Conservation (phyloP, 2,113 vertebrate genomes). For the Acrocephalus kingi region DNA sequence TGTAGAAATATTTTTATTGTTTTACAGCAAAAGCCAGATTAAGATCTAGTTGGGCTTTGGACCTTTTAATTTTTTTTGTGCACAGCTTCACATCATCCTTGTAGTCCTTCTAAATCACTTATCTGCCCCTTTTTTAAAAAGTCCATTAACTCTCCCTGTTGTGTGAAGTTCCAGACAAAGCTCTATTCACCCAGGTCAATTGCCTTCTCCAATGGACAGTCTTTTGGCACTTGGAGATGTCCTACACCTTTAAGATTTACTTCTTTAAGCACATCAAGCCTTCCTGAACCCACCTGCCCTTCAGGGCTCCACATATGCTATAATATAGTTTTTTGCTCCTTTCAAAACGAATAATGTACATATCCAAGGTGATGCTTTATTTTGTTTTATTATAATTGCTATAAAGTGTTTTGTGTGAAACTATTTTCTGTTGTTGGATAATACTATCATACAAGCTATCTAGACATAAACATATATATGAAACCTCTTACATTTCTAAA, state of each 20-base stretch:
- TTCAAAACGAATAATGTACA: background rate
- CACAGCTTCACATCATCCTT: background rate
- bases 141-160: background rate
- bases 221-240: rapidly evolving
- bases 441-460: background rate
- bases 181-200: background rate
- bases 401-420: background rate
- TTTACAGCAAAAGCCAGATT: background rate
- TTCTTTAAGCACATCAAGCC: background rate
- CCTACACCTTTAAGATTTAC: background rate
- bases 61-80: background rate
- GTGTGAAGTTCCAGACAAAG: background rate
- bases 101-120: background rate
- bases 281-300: background rate
- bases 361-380: background rate
- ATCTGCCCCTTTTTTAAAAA: background rate
- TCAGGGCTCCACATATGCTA: background rate
- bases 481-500: background rate
- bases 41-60: background rate
- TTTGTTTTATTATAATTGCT: background rate
- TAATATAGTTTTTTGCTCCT: background rate
- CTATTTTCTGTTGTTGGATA: background rate
- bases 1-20: background rate
- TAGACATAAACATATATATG: background rate
- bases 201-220: rapidly evolving